Base-by-base conservation (phyloP, 1,140 invertebrate genomes). In the Ceratoteleas bidentatus region DNA sequence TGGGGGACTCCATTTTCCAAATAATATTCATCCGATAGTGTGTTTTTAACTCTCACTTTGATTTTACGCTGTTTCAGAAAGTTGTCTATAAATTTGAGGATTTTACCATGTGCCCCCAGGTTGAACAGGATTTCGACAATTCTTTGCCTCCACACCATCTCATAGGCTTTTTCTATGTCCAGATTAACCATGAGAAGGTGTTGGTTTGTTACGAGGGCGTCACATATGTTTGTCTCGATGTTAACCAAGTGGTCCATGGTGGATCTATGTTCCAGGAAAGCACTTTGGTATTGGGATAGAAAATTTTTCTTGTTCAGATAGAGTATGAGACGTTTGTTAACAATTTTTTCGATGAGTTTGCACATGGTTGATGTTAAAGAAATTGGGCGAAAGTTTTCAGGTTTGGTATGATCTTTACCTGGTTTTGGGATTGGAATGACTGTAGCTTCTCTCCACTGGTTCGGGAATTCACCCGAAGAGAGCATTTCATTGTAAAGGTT, bases 391-490 rank as follows among this genome's bases (percentile, higher is more conserved):
- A 6, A 49, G 16, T 49, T 49, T 15, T 6, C 13, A 6, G 47
- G 47, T 14, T 49, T 15, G 3, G 7, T 6, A 9, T 15, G 61
- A 15, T 64, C 61, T 52, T 64, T 64, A 0, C 14, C 49, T 11
- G 61, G 49, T 64, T 64, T 64, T 6, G 47, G 61, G 24, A 64
- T 52, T 11, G 61, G 49, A 10, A 64, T 47, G 0, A 72, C 49
- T 10, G n/a, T 61, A 6, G 68, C 47, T 43, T 49, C 53, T 53
- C 52, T 13, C 57, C 49, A 72, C 0, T 34, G 9, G 14, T 43
- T 34, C 11, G 68, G 68, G n/a, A 72, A 72, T 13, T 8, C 36
- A 0, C 47, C 54, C 3, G 32, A 14, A 5, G 33, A 45, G 53
- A 53, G 60, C 0, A 72, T 61, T 45, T 60, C 47, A 33, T 72